Percentiles rank a stretch among this genome's conserved stretches.
Evolutionary conservation across 2,888 invertebrate genomes (phyloP).

Genomic region (Morpho deidamia): DNA sequence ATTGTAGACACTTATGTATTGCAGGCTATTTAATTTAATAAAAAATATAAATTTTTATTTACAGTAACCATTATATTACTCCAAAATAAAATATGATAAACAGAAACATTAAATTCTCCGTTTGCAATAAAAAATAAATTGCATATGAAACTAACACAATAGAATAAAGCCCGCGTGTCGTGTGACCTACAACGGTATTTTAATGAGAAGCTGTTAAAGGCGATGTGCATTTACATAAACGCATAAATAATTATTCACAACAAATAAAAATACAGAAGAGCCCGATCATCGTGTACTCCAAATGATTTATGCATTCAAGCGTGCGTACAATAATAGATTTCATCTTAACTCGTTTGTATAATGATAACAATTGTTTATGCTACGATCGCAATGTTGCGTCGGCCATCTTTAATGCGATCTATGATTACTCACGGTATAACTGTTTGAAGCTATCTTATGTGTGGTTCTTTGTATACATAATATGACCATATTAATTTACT

Average conservation of each 20-base stretch:
- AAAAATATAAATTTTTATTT: too few relatives aligned
- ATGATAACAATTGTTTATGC: conserved; percentile 1
- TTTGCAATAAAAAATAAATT: conserved; percentile 45
- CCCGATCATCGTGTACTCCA: conserved; percentile 25
- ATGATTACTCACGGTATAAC: conserved; percentile 1
- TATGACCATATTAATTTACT: too few relatives aligned
- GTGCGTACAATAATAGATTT: conserved; percentile 3
- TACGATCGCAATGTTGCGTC: conserved; percentile 2
- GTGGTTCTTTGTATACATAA: too few relatives aligned
- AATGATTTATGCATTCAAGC: conserved; percentile 6
- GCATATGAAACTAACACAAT: conserved; percentile 50
- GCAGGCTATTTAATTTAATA: too few relatives aligned
- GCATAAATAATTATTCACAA: conserved; percentile 66
- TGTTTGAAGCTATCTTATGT: not conserved
- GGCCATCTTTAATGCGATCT: conserved; percentile 4
- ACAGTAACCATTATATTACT: too few relatives aligned
- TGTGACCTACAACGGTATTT: conserved; percentile 64
- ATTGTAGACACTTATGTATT: too few relatives aligned
- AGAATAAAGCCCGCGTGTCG: conserved; percentile 47
- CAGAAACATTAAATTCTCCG: conserved; percentile 26
- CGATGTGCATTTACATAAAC: conserved; percentile 65
- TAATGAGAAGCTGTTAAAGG: conserved; percentile 65
- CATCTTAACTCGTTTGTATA: not conserved
- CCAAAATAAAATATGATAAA: conserved; percentile 11
- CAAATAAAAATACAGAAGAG: conserved; percentile 52